These are phyloP conservation scores for Sussaba pulchella DNA, from an alignment of 2,888 invertebrate species.

Conservation along the genomic window DNA sequence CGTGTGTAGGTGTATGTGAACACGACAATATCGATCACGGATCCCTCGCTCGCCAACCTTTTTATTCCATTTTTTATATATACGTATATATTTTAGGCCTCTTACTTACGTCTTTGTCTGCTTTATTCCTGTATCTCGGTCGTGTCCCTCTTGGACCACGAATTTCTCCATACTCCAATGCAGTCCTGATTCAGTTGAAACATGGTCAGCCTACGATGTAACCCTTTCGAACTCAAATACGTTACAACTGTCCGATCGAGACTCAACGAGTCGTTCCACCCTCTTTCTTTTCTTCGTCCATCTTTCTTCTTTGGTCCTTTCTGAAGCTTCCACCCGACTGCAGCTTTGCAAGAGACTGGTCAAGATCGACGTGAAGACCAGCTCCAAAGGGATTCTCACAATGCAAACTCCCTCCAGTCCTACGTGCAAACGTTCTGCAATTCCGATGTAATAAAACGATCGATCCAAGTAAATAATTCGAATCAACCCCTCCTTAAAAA, in stretches of 20 bases:
- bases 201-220: slow-evolving; percentile 27
- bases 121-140: slow-evolving; percentile 26
- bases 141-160: slow-evolving; percentile 53
- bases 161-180: slow-evolving; percentile 24
- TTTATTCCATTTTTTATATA: slow-evolving; percentile 24
- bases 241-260: slow-evolving; percentile 57
- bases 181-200: slow-evolving; percentile 23
- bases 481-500: too few species aligned
- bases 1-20: too few species aligned
- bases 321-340: slow-evolving; percentile 11
- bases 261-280: slow-evolving; percentile 15
- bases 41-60: slow-evolving; percentile 49
- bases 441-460: slow-evolving; percentile 13
- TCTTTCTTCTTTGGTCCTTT: slow-evolving; percentile 17
- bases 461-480: background rate
- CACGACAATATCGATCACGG: slow-evolving; percentile 69
- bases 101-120: slow-evolving; percentile 29
- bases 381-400: slow-evolving; percentile 16
- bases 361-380: slow-evolving; percentile 58
- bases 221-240: slow-evolving; percentile 71
- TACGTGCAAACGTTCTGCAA: background rate
- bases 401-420: slow-evolving; percentile 6
- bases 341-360: slow-evolving; percentile 33
- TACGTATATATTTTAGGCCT: slow-evolving; percentile 3
- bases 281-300: slow-evolving; percentile 26